These are phyloP conservation scores for Festucalex cinctus DNA, from an alignment of 2,113 vertebrate genomes.

Conservation along the genomic window DNA sequence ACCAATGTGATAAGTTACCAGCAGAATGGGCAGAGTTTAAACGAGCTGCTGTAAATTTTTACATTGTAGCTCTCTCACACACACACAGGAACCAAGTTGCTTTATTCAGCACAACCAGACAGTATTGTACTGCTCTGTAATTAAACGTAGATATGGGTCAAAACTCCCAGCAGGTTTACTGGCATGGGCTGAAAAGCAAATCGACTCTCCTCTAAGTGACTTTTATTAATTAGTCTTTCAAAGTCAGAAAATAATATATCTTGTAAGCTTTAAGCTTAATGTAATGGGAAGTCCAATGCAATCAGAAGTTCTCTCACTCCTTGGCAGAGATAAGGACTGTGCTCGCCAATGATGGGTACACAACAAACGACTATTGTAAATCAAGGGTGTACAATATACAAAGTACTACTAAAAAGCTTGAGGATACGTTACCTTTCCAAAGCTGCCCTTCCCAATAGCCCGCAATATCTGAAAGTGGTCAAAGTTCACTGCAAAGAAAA, in stretches of 20 bases:
- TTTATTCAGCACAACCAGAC: conserved; percentile 4
- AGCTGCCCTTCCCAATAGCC: conserved; percentile 79
- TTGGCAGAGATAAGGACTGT: conserved; percentile 13
- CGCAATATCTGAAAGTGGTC: conserved; percentile 81
- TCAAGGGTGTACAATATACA: conserved; percentile 23
- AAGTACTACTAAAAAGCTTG: neutral
- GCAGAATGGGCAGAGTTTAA: conserved; percentile 20
- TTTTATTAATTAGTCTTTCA: conserved; percentile 16
- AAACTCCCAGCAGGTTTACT: conserved; percentile 41
- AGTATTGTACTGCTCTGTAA: conserved; percentile 37
- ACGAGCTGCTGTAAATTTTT: conserved; percentile 24
- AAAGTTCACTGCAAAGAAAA: conserved; percentile 72
- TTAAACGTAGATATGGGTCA: conserved; percentile 46
- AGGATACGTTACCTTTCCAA: conserved; percentile 73
- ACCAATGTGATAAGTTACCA: conserved; percentile 16
- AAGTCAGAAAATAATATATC: conserved; percentile 32
- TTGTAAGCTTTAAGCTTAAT: conserved; percentile 31
- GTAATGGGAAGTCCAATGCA: conserved; percentile 39
- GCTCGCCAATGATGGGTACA: conserved; percentile 19
- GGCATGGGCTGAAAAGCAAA: conserved; percentile 36
- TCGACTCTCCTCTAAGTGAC: conserved; percentile 20
- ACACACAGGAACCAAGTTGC: conserved; percentile 1
- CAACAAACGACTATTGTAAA: neutral
- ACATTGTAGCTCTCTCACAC: conserved; percentile 12
- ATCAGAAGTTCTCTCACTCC: conserved; percentile 24